A percentile compares a stretch with the other conserved stretches of the same genome.
Evolutionary conservation across 2,113 vertebrate species (phyloP).

Genomic region (Eurystomus gularis): DNA sequence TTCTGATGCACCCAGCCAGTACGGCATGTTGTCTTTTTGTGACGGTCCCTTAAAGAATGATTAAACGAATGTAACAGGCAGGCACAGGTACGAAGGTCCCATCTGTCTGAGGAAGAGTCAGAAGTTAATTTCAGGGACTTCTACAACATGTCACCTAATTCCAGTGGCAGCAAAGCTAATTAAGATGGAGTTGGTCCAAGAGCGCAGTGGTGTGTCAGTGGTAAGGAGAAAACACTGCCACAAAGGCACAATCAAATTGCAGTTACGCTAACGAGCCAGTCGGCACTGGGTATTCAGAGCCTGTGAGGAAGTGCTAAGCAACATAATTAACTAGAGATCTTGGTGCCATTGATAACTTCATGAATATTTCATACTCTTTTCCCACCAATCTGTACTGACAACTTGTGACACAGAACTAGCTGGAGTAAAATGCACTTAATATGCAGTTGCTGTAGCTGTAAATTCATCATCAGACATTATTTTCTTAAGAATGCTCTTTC

Average conservation of each 20-base stretch:
- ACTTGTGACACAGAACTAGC: not conserved
- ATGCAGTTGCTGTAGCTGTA: constrained; percentile 7
- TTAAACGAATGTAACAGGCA: not conserved
- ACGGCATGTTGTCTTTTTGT: not conserved
- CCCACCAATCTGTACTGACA: constrained; percentile 8
- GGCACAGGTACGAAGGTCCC: not conserved
- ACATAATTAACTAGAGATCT: constrained; percentile 42
- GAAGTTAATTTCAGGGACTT: constrained; percentile 63
- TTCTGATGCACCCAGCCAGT: not conserved
- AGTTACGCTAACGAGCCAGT: constrained; percentile 12
- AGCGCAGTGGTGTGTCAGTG: not conserved
- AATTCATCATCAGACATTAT: not conserved
- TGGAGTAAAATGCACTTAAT: constrained; percentile 25
- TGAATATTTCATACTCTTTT: constrained; percentile 58
- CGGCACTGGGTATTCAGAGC: not conserved
- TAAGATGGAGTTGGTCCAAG: constrained; percentile 55
- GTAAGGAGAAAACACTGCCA: not conserved
- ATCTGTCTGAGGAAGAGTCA: constrained; percentile 49
- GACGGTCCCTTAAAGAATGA: constrained; percentile 22
- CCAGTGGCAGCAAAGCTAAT: constrained; percentile 57
- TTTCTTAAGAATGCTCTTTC: constrained; percentile 15
- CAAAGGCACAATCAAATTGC: not conserved
- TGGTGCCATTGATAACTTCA: constrained; percentile 43
- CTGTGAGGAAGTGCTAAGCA: constrained; percentile 23
- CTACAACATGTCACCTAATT: constrained; percentile 24